Evolutionary conservation across 2,113 vertebrate genomes (phyloP).

Genomic region (Struthio camelus): DNA sequence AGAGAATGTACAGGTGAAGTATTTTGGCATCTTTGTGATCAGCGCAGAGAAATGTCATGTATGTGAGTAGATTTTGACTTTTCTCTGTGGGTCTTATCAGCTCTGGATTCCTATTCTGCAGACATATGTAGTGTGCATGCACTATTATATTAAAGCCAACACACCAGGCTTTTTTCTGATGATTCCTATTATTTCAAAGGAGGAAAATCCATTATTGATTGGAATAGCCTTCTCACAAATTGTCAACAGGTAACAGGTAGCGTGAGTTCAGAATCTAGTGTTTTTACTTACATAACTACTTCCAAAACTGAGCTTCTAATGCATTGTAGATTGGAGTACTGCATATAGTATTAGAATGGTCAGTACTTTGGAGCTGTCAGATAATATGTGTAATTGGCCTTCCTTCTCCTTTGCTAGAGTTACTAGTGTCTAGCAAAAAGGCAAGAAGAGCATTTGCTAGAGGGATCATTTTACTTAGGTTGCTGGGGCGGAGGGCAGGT

Average conservation of each 20-base stretch:
- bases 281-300: not conserved
- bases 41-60: slow-evolving; percentile 10
- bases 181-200: not conserved
- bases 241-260: not conserved
- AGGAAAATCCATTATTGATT: not conserved
- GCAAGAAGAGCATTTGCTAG: not conserved
- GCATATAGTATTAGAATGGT: not conserved
- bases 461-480: slow-evolving; percentile 4
- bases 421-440: slow-evolving; percentile 44
- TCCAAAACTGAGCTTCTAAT: not conserved
- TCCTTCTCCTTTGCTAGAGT: not conserved
- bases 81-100: not conserved
- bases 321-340: not conserved
- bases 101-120: slow-evolving; percentile 14
- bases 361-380: slow-evolving; percentile 43
- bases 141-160: not conserved
- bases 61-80: slow-evolving; percentile 6
- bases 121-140: not conserved
- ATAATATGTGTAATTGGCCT: not conserved
- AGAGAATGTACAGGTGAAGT: slow-evolving; percentile 1
- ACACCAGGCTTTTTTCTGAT: not conserved
- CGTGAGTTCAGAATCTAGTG: not conserved
- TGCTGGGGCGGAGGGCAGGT: slow-evolving; percentile 1
- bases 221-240: not conserved
- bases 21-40: slow-evolving; percentile 42